Evolutionary conservation across 2,797 vertebrate species (phyloP), one percentile per base, ranked within the genome.

Genomic region (Epinephelus coioides): DNA sequence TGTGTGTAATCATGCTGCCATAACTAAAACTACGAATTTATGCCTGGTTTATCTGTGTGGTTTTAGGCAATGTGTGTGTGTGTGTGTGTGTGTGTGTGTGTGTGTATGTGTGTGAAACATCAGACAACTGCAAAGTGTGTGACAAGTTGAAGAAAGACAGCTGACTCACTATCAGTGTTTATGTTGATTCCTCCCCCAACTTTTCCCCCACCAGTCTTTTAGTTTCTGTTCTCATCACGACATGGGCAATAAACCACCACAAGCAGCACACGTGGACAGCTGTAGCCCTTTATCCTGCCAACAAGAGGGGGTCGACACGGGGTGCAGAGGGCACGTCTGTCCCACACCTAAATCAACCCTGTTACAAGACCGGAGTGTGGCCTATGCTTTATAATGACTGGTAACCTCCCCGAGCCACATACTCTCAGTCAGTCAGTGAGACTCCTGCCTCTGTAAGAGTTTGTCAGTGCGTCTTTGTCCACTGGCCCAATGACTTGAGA

Each of bases 211-310:
- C 27, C 27, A 30, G 27, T 6, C 27, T 30, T 30, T 30, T 53
- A 47, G 56, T 76, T 64, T 65, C 73, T 76, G 47, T 64, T 79
- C 49, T 71, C 71, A 69, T 84, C 75, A 76, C 70, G 84, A 83
- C 89, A 86, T 3, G 68, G 82, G 83, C 72, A 83, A 92, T 91
- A 91, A 94, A 92, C 77, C 77, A 77, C 72, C 71, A 87, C 73
- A 78, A 81, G 85, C 78, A 82, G 69, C 79, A 84, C 87, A 84
- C 77, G 73, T 89, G 79, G 84, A 86, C 71, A 83, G 69, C 85
- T 79, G 63, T 55, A 78, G 73, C 30, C 61, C 72, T 92, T 92
- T 91, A 89, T 92, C 69, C 84, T 81, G 62, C 67, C 82, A 88
- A 91, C 82, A 89, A 92, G 88, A 82, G 86, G 69, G 80, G 71